Conservation (phyloP, 2,888 invertebrate genomes). For the Calephelis perditalis region DNA sequence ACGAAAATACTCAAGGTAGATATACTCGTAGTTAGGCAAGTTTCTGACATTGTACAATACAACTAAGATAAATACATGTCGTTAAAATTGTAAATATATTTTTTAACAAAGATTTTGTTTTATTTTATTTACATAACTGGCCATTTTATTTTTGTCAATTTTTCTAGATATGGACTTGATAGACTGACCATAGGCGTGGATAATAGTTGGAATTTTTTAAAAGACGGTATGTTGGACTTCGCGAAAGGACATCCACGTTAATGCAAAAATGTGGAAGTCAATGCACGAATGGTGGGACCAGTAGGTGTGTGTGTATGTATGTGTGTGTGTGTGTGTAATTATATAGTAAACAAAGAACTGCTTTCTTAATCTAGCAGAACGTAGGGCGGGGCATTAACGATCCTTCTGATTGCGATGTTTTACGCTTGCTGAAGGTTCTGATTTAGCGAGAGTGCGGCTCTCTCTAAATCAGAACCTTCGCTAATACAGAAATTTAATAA, state of each 20-base stretch:
- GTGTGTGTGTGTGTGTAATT: too few species aligned
- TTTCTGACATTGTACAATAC: constrained; percentile 3
- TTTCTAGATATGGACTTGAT: too few species aligned
- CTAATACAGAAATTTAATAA: too few species aligned
- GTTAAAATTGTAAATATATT: constrained; percentile 1
- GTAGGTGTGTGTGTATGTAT: too few species aligned
- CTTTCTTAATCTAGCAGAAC: too few species aligned
- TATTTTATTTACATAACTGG: not conserved
- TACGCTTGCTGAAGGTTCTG: too few species aligned
- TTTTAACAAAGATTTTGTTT: not conserved
- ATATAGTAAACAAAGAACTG: too few species aligned
- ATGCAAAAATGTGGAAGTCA: not conserved
- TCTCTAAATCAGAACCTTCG: too few species aligned
- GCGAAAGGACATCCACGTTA: not conserved
- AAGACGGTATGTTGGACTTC: not conserved
- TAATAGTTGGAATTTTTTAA: not conserved
- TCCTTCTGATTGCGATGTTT: too few species aligned
- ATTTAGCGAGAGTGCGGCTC: too few species aligned
- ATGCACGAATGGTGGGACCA: not conserved
- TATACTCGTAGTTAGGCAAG: not conserved
- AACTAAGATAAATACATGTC: not conserved
- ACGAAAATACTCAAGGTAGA: not conserved
- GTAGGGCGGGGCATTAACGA: too few species aligned
- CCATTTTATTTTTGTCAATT: not conserved
- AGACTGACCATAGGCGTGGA: too few species aligned